Evolutionary conservation across 1,140 invertebrate genomes (phyloP).

Genomic region (Sweltsa coloradensis): DNA sequence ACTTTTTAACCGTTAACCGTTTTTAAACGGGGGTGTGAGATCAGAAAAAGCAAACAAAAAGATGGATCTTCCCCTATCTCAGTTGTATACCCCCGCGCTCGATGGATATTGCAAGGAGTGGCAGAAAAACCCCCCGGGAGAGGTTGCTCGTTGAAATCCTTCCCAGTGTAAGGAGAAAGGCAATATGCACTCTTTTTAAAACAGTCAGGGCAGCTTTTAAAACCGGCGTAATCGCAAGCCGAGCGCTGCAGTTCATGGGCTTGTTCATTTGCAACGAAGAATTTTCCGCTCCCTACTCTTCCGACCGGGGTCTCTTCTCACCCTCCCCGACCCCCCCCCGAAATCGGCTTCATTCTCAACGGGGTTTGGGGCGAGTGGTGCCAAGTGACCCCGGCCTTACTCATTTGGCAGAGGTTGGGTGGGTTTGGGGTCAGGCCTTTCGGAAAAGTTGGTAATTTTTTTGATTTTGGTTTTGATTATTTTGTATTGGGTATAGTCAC

Average conservation of each 20-base stretch:
- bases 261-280: slow-evolving; percentile 51
- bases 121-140: slow-evolving; percentile 45
- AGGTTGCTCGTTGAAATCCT: slow-evolving; percentile 55
- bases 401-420: no score
- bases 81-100: slow-evolving; percentile 74
- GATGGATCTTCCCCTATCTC: slow-evolving; percentile 62
- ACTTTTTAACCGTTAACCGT: slow-evolving; percentile 67
- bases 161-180: slow-evolving; percentile 52
- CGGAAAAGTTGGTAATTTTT: no score
- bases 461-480: no score
- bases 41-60: slow-evolving; percentile 51
- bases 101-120: slow-evolving; percentile 83
- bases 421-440: no score
- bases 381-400: no score
- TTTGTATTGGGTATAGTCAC: no score
- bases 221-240: slow-evolving; percentile 57
- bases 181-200: no score
- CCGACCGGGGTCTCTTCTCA: no score
- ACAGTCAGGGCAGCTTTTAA: slow-evolving; percentile 73
- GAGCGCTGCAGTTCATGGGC: slow-evolving; percentile 57
- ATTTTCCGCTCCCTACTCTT: no score
- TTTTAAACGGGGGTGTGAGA: slow-evolving; percentile 43
- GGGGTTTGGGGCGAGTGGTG: no score
- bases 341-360: no score
- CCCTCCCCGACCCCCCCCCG: no score